These are phyloP conservation scores for Dendrocincla fuliginosa DNA, from an alignment of 2,797 vertebrate species.

Conservation along the genomic window DNA sequence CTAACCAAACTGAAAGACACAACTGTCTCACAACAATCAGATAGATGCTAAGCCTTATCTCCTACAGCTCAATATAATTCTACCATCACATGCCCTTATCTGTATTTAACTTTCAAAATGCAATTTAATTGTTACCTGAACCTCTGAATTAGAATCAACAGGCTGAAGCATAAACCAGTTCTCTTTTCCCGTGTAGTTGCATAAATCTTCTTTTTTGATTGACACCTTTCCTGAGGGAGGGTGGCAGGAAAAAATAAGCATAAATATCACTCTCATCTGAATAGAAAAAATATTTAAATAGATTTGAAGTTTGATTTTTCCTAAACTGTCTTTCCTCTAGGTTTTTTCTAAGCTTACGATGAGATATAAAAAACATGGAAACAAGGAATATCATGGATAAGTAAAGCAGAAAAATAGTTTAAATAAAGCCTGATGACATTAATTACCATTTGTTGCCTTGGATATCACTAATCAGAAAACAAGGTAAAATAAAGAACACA, in stretches of 20 bases:
- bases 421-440: neutral
- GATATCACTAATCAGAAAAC: neutral
- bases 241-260: neutral
- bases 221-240: slow-evolving; percentile 90
- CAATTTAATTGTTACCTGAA: slow-evolving; percentile 84
- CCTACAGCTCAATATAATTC: neutral
- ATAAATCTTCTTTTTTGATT: slow-evolving; percentile 95
- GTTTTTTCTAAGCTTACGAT: neutral
- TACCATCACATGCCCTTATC: neutral
- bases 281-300: neutral
- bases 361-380: neutral
- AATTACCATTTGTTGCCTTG: neutral
- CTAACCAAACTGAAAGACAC: neutral
- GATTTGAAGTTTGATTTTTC: neutral
- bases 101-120: neutral
- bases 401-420: neutral
- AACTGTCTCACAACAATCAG: neutral
- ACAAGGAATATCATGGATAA: neutral
- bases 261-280: neutral
- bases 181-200: slow-evolving; percentile 91
- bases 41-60: neutral
- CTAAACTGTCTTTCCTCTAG: neutral
- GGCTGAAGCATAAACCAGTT: slow-evolving; percentile 95
- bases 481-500: neutral
- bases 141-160: slow-evolving; percentile 94